A percentile compares a stretch with the other conserved stretches of the same genome.
Conservation (phyloP, 2,797 vertebrate genomes). For the Sebastes wilsoni region DNA sequence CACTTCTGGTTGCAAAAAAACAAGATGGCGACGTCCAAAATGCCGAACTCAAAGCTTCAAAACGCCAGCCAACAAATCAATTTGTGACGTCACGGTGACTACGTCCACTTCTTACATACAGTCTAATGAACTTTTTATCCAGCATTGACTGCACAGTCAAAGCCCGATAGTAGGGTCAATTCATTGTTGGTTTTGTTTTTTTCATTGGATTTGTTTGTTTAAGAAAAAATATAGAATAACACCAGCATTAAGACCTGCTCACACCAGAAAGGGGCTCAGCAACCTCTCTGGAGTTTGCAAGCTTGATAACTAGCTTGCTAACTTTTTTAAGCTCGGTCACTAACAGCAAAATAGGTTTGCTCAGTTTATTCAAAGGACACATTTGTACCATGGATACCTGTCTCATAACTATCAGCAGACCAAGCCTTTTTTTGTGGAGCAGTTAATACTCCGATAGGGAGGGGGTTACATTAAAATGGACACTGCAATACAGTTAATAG, state of each 20-base stretch:
- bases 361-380: not conserved
- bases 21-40: too few species aligned
- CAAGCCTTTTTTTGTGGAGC: not conserved
- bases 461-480: not conserved
- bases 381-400: not conserved
- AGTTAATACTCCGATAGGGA: too few species aligned
- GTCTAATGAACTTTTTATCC: too few species aligned
- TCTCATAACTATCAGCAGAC: not conserved
- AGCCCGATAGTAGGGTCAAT: not conserved
- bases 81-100: too few species aligned
- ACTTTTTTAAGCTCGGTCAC: not conserved
- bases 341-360: not conserved
- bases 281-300: not conserved
- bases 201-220: not conserved
- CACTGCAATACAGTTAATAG: not conserved
- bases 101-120: too few species aligned
- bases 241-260: not conserved
- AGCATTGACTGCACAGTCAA: not conserved
- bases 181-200: not conserved
- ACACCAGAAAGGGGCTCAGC: not conserved
- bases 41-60: too few species aligned
- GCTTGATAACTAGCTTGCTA: not conserved
- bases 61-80: too few species aligned
- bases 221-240: not conserved
- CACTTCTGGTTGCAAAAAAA: too few species aligned